Percentiles rank a stretch among this genome's conserved stretches.
These are phyloP conservation scores for Lasioglossum pauxillum DNA, from an alignment of 2,888 invertebrate species.

Conservation along the genomic window DNA sequence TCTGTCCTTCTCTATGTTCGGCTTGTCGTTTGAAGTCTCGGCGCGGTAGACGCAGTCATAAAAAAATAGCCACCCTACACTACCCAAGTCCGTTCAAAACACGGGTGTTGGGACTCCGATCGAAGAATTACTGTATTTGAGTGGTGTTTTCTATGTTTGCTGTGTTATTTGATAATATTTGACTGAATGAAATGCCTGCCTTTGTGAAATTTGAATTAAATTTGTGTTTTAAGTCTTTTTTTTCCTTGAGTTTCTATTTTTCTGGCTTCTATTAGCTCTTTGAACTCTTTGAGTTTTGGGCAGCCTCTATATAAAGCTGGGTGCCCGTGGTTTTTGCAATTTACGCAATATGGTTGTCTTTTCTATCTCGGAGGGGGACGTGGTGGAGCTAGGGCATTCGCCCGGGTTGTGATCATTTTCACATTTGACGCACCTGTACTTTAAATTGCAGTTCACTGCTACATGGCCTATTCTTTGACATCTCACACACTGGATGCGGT, in stretches of 20 bases:
- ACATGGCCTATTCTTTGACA: not conserved
- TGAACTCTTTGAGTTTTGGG: not conserved
- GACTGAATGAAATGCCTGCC: not conserved
- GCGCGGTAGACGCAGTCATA: no score
- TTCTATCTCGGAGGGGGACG: not conserved
- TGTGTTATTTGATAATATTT: not conserved
- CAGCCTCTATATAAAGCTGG: not conserved
- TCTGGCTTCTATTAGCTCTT: not conserved
- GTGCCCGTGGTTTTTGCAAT: not conserved
- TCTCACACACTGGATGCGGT: not conserved
- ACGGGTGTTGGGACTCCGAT: no score
- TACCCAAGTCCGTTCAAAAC: no score
- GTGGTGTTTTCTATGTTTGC: no score
- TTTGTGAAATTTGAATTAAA: not conserved
- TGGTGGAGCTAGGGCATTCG: not conserved
- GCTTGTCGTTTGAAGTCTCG: no score
- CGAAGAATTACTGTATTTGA: no score
- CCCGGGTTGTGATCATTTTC: not conserved
- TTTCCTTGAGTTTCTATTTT: not conserved
- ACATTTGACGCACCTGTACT: not conserved
- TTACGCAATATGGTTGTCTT: not conserved
- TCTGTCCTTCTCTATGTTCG: no score
- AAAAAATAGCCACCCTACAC: no score
- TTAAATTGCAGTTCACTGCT: not conserved
- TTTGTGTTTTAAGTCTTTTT: not conserved